Base-by-base conservation (phyloP, 2,113 vertebrate genomes). In the Verasper variegatus region DNA sequence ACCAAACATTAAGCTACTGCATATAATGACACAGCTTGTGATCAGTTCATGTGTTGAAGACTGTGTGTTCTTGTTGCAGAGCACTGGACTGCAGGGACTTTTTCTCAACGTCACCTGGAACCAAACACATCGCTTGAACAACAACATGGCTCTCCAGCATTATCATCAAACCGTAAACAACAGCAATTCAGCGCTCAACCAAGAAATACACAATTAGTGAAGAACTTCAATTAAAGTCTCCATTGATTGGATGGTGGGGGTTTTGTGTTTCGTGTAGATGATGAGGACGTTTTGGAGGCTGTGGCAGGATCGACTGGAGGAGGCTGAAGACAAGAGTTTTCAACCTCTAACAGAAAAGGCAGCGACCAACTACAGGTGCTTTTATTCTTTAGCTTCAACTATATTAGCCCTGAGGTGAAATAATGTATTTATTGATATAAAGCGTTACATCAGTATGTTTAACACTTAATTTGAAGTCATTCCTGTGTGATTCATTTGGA, bases 251-350 rank as follows among this genome's bases (percentile, higher is more conserved):
- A 54, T 64, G 52, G 11, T 10, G 45, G 12, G 68, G 55, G 24
- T 11, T 42, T 54, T 69, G 2, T 75, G 35, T 54, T 51, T 85
- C 27, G 35, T 35, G 52, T 74, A 99, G 97, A 24, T 97, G 37
- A 79, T 93, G 40, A 76, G 31, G 18, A 94, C 76, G 55, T 95
- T 89, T 86, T 98, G 96, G 96, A 93, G 65, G 71, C 0, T 6
- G 59, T 99, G 98, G 97, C 93, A 93, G 62, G 82, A 73, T 40
- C 54, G 21, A 35, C 55, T 95, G 26, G 96, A 98, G 75, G 92
- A 96, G 82, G 91, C 88, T 59, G 96, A 97, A 74, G 95, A 98
- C 12, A 57, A 77, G 17, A 68, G 77, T 24, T 91, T 94, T 60
- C 89, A 88, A 9, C 68, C 91, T 2, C 85, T 92, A 13, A 88